A percentile compares a stretch with the other conserved stretches of the same genome.
Conservation (phyloP, 2,797 vertebrate species). For the Gambelia wislizenii region DNA sequence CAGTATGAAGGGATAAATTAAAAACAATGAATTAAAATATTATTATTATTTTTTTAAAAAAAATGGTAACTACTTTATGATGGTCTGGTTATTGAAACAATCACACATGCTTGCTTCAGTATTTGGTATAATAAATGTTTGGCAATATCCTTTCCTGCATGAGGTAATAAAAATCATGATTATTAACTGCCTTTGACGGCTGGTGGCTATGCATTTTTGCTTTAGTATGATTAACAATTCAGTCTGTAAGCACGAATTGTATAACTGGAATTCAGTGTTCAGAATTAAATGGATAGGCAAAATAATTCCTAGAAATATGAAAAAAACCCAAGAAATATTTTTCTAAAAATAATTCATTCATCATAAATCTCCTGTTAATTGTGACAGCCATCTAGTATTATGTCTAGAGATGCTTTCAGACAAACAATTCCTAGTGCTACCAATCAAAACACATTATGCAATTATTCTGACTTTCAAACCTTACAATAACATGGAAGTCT, state of each 20-base stretch:
- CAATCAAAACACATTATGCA: neutral
- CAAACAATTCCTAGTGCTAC: neutral
- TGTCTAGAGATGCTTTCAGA: conserved; percentile 34
- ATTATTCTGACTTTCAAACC: neutral
- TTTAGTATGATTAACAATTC: neutral
- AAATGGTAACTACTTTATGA: neutral
- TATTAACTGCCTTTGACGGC: neutral
- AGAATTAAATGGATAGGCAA: conserved; percentile 52
- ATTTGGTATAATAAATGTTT: neutral
- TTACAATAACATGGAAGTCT: neutral
- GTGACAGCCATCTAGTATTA: conserved; percentile 62
- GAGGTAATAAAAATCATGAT: neutral
- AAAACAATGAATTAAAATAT: neutral
- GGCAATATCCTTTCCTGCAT: neutral
- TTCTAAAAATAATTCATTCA: conserved; percentile 52
- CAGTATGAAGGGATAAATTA: neutral
- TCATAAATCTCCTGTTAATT: conserved; percentile 61
- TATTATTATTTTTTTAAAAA: neutral
- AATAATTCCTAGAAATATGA: conserved; percentile 56
- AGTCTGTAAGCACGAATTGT: neutral
- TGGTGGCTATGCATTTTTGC: neutral
- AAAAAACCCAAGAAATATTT: conserved; percentile 38
- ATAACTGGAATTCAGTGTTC: neutral
- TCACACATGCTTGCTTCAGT: neutral
- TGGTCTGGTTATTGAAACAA: neutral